phyloP scores from a whole-genome alignment of 2,113 vertebrate genomes.

The Hipposideros armiger region DNA sequence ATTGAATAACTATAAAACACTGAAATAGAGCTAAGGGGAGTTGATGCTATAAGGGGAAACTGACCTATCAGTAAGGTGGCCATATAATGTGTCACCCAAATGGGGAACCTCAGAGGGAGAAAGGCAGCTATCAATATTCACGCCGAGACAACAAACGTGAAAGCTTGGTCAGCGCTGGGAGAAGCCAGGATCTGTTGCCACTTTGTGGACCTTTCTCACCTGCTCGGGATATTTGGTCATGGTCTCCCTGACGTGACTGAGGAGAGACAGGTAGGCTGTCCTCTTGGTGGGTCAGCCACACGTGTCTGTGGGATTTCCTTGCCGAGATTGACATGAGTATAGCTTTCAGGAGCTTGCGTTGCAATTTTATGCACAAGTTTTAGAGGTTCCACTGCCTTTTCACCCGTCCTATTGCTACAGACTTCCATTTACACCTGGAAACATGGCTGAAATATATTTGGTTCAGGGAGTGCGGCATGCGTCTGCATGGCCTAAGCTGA shows the following conservation, averaged over 20 bases:
- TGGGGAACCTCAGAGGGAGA: background rate
- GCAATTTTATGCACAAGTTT: too few species aligned
- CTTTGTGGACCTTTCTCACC: background rate
- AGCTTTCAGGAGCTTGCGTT: background rate
- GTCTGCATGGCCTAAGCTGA: accelerated
- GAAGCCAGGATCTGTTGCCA: accelerated
- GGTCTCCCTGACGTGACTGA: background rate
- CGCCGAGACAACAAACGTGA: background rate
- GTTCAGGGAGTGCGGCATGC: background rate
- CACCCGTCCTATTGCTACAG: accelerated
- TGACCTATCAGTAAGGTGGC: background rate
- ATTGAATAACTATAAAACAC: background rate
- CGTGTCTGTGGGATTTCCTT: too few species aligned
- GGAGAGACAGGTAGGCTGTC: accelerated
- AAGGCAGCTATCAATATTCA: background rate
- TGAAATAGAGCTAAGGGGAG: background rate
- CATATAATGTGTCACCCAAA: background rate
- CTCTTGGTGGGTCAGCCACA: background rate
- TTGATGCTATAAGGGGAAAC: background rate
- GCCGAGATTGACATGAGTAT: background rate
- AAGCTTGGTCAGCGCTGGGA: background rate
- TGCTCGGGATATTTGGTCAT: background rate
- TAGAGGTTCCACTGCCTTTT: background rate
- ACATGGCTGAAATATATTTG: background rate
- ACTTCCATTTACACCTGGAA: background rate